Evolutionary conservation across 2,888 invertebrate species (phyloP).

Genomic region (Imbricaverruca yamaguchii): DNA sequence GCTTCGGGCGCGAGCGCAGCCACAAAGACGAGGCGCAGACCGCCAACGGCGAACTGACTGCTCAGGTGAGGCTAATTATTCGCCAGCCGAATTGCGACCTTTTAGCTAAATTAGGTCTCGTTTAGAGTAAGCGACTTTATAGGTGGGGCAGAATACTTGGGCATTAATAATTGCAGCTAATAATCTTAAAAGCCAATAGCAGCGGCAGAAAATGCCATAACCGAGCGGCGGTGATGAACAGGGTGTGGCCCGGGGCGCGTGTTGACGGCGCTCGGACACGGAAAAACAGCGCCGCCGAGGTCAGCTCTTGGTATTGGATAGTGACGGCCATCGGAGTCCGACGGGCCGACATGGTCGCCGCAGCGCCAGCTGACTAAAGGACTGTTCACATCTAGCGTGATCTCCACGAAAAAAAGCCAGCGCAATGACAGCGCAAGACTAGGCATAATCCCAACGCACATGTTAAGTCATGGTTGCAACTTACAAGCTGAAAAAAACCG

Average conservation of each 20-base stretch:
- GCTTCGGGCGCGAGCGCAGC: neutral
- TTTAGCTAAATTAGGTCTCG: conserved; percentile 20
- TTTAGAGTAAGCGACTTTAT: conserved; percentile 9
- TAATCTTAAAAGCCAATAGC: conserved; percentile 21
- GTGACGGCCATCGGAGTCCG: too few relatives aligned
- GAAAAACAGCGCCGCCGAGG: neutral
- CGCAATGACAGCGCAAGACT: too few relatives aligned
- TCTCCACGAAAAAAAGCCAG: too few relatives aligned
- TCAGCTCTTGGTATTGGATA: too few relatives aligned
- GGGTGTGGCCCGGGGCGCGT: neutral
- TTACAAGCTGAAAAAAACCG: too few relatives aligned
- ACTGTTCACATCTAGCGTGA: too few relatives aligned
- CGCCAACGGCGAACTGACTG: neutral
- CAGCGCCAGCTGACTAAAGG: neutral
- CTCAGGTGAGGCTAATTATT: neutral
- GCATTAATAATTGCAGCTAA: conserved; percentile 21
- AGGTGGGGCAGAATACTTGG: conserved; percentile 14
- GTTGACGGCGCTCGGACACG: neutral
- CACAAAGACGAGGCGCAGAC: too few relatives aligned
- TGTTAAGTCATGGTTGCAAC: too few relatives aligned
- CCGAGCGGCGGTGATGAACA: neutral
- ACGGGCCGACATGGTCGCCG: neutral
- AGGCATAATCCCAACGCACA: too few relatives aligned
- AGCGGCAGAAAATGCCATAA: conserved; percentile 9
- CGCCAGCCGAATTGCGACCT: conserved; percentile 5